These are phyloP conservation scores for Agrotis exclamationis DNA, from an alignment of 2,888 invertebrate species.

Conservation along the genomic window DNA sequence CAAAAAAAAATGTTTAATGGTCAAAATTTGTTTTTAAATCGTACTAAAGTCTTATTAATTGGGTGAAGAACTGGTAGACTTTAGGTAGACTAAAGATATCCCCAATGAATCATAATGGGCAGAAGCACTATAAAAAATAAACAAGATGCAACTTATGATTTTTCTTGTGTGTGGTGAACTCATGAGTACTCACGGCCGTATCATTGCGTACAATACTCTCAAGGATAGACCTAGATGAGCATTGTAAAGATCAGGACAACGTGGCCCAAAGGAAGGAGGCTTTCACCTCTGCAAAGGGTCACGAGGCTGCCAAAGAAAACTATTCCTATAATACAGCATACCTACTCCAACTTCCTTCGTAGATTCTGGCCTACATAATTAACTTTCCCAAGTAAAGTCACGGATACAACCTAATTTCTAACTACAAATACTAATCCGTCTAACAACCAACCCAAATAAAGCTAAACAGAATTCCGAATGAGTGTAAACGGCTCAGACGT, in stretches of 20 bases:
- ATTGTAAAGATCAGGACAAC: no score
- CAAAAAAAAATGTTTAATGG: no score
- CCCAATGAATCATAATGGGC: no score
- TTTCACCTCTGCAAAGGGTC: no score
- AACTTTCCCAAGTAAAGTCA: neutral
- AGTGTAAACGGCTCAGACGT: slow-evolving; percentile 24
- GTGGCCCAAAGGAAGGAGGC: no score
- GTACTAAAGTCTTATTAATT: no score
- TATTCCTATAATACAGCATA: neutral
- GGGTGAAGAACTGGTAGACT: no score
- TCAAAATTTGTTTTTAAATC: neutral
- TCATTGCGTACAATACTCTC: neutral
- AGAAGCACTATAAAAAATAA: no score
- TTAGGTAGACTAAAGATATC: no score
- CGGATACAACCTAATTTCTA: slow-evolving; percentile 15
- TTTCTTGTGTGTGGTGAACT: neutral
- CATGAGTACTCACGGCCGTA: neutral
- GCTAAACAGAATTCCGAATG: slow-evolving; percentile 45
- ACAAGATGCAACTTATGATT: neutral
- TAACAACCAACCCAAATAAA: slow-evolving; percentile 12
- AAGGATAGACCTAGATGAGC: no score
- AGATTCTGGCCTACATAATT: neutral
- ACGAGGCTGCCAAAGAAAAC: no score
- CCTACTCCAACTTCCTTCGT: neutral
- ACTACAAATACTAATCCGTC: slow-evolving; percentile 13